phyloP scores from a whole-genome alignment of 1,140 invertebrate genomes.

The Pomacea maculata region DNA sequence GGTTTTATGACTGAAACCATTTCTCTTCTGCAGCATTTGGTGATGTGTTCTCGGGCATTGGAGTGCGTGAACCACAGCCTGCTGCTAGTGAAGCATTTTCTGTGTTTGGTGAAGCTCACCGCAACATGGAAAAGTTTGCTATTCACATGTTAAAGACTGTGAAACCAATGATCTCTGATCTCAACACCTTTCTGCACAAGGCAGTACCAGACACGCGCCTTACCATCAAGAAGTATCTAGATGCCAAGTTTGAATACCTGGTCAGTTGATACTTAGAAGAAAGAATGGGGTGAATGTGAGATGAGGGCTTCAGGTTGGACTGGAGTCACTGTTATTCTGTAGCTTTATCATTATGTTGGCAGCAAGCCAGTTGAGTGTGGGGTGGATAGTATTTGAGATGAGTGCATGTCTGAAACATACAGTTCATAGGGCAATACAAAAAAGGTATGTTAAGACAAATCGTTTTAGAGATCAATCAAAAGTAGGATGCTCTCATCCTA shows the following conservation, averaged over 20 bases:
- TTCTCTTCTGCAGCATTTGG: slow-evolving; percentile 79
- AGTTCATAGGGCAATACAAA: too few species aligned
- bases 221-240: slow-evolving; percentile 95
- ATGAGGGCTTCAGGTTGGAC: too few species aligned
- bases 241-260: slow-evolving; percentile 98
- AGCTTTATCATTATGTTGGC: too few species aligned
- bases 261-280: slow-evolving; percentile 54
- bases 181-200: slow-evolving; percentile 96
- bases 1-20: neutral
- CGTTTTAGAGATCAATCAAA: too few species aligned
- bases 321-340: too few species aligned
- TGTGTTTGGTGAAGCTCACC: slow-evolving; percentile 93
- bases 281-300: too few species aligned
- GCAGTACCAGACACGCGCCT: slow-evolving; percentile 97
- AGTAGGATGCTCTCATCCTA: too few species aligned
- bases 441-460: too few species aligned
- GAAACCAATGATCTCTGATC: slow-evolving; percentile 90
- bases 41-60: slow-evolving; percentile 92
- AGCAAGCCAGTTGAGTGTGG: too few species aligned
- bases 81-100: slow-evolving; percentile 94
- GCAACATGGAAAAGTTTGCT: slow-evolving; percentile 91
- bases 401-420: too few species aligned
- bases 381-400: too few species aligned
- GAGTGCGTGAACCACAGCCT: slow-evolving; percentile 93
- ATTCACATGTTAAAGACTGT: slow-evolving; percentile 89